Conservation (phyloP, 2,113 vertebrate species). For the Cephalopterus ornatus region DNA sequence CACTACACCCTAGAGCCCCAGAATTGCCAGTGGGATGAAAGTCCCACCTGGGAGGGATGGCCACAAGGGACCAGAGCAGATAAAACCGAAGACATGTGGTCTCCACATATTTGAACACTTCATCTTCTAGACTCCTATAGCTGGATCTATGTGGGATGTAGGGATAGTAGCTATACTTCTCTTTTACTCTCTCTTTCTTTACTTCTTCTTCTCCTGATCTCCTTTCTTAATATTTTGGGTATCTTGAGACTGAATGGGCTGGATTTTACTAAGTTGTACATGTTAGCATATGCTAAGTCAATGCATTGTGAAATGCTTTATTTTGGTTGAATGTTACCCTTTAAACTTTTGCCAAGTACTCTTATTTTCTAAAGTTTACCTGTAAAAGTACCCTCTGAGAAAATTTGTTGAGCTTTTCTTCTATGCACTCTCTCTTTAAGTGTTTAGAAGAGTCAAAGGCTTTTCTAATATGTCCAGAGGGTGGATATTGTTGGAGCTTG, state of each 20-base stretch:
- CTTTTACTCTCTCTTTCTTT: not conserved
- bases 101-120: not conserved
- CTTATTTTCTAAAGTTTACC: not conserved
- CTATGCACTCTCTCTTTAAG: not conserved
- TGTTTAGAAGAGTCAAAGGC: not conserved
- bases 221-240: not conserved
- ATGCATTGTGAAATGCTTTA: not conserved
- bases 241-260: not conserved
- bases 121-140: not conserved
- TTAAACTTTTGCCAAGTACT: not conserved
- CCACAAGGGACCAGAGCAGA: not conserved
- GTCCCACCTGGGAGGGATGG: not conserved
- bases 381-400: not conserved
- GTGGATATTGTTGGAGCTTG: not conserved
- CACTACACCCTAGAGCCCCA: not conserved
- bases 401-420: not conserved
- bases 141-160: not conserved
- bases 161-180: not conserved
- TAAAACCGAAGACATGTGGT: not conserved
- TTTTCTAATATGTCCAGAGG: not conserved
- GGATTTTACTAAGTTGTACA: not conserved
- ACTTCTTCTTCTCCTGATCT: not conserved
- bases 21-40: not conserved
- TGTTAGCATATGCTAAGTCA: not conserved
- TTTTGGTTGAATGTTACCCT: not conserved